Conservation (phyloP, 2,888 invertebrate species). For the Andrena flavipes region DNA sequence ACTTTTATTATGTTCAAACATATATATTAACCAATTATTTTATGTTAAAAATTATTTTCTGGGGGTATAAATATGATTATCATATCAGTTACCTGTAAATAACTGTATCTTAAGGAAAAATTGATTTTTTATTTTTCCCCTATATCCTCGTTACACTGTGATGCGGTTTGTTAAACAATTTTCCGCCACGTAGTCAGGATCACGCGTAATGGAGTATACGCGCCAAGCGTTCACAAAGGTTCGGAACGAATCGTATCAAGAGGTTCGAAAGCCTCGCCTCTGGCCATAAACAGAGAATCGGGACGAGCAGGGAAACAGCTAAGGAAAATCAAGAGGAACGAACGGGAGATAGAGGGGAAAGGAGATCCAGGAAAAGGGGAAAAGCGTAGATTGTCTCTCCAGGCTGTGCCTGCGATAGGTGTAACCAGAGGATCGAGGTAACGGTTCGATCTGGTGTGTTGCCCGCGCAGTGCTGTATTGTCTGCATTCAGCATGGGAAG, state of each 20-base stretch:
- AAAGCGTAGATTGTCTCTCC: constrained; percentile 39
- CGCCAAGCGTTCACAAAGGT: background rate
- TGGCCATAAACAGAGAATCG: background rate
- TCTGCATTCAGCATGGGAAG: constrained; percentile 24
- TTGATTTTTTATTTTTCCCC: too few species aligned
- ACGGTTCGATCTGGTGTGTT: constrained; percentile 65
- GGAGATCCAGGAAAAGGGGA: background rate
- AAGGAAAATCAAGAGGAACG: background rate
- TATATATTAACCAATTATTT: too few species aligned
- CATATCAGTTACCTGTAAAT: too few species aligned
- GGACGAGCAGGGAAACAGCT: constrained; percentile 1
- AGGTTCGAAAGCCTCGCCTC: constrained; percentile 10
- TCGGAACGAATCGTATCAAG: constrained; percentile 3
- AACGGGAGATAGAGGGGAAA: constrained; percentile 10
- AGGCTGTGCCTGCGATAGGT: constrained; percentile 50
- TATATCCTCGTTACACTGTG: too few species aligned
- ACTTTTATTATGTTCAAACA: too few species aligned
- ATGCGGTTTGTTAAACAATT: too few species aligned
- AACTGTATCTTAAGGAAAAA: too few species aligned
- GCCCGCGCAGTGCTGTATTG: constrained; percentile 38
- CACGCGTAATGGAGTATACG: background rate
- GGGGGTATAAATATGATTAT: too few species aligned
- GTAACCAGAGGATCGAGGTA: constrained; percentile 51
- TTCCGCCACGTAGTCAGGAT: background rate
- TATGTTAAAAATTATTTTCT: too few species aligned